phyloP scores from a whole-genome alignment of 2,113 vertebrate genomes.

The Cavia aperea region DNA sequence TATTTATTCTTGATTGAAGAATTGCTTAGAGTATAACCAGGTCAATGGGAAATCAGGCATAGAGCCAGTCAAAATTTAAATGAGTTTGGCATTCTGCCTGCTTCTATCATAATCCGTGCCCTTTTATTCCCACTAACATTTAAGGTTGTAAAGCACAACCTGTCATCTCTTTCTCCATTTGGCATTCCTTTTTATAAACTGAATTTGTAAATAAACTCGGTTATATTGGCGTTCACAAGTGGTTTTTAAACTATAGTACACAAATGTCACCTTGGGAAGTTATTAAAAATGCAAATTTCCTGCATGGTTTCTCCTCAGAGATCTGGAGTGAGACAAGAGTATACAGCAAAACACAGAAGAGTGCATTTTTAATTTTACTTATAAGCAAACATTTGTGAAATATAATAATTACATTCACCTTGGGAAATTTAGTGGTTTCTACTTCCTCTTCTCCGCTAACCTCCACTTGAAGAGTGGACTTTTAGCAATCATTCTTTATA shows the following conservation, averaged over 20 bases:
- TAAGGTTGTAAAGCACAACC: conserved; percentile 41
- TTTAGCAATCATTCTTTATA: neutral
- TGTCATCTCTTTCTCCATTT: conserved; percentile 28
- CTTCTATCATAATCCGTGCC: neutral
- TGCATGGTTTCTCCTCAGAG: neutral
- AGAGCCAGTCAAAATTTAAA: conserved; percentile 51
- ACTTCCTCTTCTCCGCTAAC: neutral
- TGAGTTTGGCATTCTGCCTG: conserved; percentile 45
- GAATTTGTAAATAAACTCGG: conserved; percentile 34
- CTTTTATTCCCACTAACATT: conserved; percentile 14
- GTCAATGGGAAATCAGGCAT: conserved; percentile 55
- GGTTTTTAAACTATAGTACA: neutral
- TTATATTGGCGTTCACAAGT: conserved; percentile 14
- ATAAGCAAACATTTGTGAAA: neutral
- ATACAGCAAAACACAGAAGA: neutral
- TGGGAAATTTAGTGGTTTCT: neutral
- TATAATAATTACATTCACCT: neutral
- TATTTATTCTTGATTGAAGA: conserved; percentile 67
- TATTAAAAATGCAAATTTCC: conserved; percentile 46
- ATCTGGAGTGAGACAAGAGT: neutral
- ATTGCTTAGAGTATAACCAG: conserved; percentile 61
- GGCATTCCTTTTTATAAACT: neutral
- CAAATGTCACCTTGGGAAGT: conserved; percentile 35
- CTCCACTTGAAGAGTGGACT: neutral
- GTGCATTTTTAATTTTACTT: neutral